Conservation (phyloP, 2,888 invertebrate species). For the Drosophila atripex region DNA sequence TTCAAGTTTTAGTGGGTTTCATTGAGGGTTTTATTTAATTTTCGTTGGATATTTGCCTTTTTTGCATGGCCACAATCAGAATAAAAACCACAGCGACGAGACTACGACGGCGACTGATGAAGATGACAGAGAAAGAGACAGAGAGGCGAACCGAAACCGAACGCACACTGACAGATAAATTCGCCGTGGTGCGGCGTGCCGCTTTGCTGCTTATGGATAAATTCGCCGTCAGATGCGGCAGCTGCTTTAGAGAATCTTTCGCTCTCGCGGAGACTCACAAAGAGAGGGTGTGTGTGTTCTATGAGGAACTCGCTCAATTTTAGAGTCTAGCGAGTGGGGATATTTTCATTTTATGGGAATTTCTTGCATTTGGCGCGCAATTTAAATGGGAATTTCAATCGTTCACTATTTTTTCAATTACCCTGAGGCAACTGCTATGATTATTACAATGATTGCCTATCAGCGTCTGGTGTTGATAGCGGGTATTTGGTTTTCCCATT, state of each 20-base stretch:
- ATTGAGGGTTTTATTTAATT: conserved; percentile 44
- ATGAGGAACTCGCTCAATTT: conserved; percentile 48
- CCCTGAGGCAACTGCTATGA: background rate
- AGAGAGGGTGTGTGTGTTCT: conserved; percentile 19
- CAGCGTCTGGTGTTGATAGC: conserved; percentile 2
- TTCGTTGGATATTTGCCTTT: conserved; percentile 56
- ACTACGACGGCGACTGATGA: conserved; percentile 65
- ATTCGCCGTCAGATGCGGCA: conserved; percentile 71
- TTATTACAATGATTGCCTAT: conserved; percentile 21
- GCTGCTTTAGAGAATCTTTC: conserved; percentile 47
- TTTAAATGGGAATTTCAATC: conserved; percentile 14
- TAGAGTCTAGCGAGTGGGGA: conserved; percentile 65
- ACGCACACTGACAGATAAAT: conserved; percentile 62
- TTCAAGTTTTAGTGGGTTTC: conserved; percentile 38
- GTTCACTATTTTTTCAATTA: background rate
- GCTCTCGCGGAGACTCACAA: background rate
- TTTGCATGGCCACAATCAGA: conserved; percentile 75
- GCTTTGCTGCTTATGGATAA: conserved; percentile 33
- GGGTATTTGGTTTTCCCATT: conserved; percentile 6
- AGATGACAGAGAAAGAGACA: conserved; percentile 67
- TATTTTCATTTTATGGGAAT: conserved; percentile 48
- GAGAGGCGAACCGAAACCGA: conserved; percentile 22
- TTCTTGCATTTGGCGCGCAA: conserved; percentile 44
- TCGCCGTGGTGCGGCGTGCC: conserved; percentile 54
- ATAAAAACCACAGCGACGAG: conserved; percentile 74